Percentiles rank a stretch among this genome's conserved stretches.
These are phyloP conservation scores for Eptesicus fuscus DNA, from an alignment of 2,113 vertebrate genomes.

Conservation along the genomic window DNA sequence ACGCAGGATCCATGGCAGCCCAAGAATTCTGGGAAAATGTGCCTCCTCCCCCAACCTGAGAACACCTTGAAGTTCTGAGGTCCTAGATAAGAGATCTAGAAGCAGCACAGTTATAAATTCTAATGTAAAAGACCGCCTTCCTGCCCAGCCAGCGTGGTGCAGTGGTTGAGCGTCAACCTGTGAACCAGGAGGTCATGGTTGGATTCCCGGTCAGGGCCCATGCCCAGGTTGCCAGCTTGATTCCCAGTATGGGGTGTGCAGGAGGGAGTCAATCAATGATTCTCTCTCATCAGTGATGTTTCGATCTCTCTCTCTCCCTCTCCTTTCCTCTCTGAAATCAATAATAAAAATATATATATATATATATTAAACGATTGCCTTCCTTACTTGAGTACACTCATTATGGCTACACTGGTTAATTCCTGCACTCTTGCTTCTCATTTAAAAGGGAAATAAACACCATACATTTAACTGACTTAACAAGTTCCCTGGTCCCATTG, in stretches of 20 bases:
- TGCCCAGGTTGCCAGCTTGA: background rate
- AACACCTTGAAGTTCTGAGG: background rate
- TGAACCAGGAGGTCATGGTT: too few species aligned
- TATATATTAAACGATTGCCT: background rate
- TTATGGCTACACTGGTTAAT: background rate
- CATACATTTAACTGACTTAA: background rate
- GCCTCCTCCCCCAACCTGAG: background rate
- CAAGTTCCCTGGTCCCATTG: background rate
- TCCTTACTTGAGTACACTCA: background rate
- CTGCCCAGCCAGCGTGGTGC: background rate
- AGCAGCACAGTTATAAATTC: background rate
- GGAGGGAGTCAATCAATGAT: too few species aligned
- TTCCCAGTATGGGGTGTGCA: background rate
- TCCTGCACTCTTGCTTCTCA: background rate
- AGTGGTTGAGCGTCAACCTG: background rate
- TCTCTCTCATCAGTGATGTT: too few species aligned
- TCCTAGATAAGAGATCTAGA: background rate
- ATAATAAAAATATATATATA: background rate
- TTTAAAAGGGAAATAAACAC: constrained; percentile 41
- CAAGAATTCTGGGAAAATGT: background rate
- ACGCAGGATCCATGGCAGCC: background rate
- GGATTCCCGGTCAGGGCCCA: background rate
- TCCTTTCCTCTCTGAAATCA: too few species aligned
- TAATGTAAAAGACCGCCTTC: background rate
- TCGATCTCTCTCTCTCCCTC: too few species aligned